A percentile compares a stretch with the other conserved stretches of the same genome.
Evolutionary conservation across 2,888 invertebrate species (phyloP).

Genomic region (Galeruca laticollis): DNA sequence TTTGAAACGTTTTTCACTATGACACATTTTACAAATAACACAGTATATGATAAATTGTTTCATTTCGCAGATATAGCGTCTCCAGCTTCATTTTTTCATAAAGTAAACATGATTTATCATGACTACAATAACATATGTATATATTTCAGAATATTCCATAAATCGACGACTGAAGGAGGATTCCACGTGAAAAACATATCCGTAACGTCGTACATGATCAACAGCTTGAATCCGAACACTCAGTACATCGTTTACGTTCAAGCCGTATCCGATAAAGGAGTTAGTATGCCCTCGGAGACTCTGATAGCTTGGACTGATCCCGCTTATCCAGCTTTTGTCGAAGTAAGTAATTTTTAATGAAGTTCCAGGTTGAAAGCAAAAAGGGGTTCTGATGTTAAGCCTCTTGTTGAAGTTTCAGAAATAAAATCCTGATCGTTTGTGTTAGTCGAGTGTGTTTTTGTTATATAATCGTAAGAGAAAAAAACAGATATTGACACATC

Average conservation of each 20-base stretch:
- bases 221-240: conserved; percentile 81
- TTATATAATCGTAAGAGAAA: background rate
- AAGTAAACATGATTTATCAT: too few relatives aligned
- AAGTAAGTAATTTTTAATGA: conserved; percentile 68
- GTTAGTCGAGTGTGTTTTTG: too few relatives aligned
- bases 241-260: conserved; percentile 85
- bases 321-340: conserved; percentile 87
- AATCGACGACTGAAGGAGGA: conserved; percentile 73
- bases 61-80: too few relatives aligned
- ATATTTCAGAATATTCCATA: conserved; percentile 78
- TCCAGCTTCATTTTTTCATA: too few relatives aligned
- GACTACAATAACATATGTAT: too few relatives aligned
- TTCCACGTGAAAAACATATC: conserved; percentile 75
- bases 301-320: conserved; percentile 90
- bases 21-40: too few relatives aligned
- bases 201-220: conserved; percentile 79
- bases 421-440: background rate
- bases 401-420: background rate
- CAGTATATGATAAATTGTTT: too few relatives aligned
- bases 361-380: conserved; percentile 11
- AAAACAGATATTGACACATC: background rate
- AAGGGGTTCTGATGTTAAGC: background rate
- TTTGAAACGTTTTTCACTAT: too few relatives aligned
- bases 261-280: conserved; percentile 77
- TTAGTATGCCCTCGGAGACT: conserved; percentile 84